phyloP scores from a whole-genome alignment of 2,113 vertebrate species.

The Lampris megalopsis region DNA sequence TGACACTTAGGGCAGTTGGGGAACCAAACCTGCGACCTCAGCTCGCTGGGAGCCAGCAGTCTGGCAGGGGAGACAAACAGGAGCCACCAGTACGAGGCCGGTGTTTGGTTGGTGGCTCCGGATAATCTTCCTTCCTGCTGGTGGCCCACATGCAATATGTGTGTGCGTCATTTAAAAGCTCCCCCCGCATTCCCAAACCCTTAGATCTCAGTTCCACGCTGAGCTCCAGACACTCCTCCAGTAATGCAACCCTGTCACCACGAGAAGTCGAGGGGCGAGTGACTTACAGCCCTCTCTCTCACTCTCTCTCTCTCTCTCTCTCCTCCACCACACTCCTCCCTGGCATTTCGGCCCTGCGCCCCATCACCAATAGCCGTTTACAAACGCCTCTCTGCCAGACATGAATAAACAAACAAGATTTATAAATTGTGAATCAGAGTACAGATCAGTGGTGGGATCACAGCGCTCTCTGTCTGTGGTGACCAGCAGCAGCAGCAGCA shows the following conservation, averaged over 20 bases:
- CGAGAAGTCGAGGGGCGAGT: too few species aligned
- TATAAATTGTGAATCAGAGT: conserved; percentile 17
- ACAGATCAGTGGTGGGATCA: not conserved
- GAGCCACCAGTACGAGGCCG: too few species aligned
- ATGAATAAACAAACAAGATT: conserved; percentile 18
- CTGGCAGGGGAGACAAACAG: too few species aligned
- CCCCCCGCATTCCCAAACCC: not conserved
- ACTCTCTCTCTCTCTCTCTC: not conserved
- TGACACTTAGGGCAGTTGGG: too few species aligned
- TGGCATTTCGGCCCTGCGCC: not conserved
- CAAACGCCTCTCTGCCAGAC: not conserved
- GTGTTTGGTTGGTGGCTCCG: too few species aligned
- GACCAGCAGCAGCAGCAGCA: not conserved
- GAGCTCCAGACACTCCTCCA: not conserved
- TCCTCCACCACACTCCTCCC: not conserved
- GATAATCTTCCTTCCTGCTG: not conserved
- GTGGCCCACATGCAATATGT: not conserved
- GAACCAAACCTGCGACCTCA: too few species aligned
- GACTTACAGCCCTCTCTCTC: not conserved
- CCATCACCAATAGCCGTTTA: not conserved
- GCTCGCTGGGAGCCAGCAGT: too few species aligned
- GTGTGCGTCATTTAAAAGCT: not conserved
- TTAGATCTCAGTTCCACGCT: not conserved
- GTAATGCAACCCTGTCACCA: not conserved
- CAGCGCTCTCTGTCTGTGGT: conserved; percentile 1